Evolutionary conservation across 2,113 vertebrate genomes (phyloP).

Genomic region (Accipiter virgatus): DNA sequence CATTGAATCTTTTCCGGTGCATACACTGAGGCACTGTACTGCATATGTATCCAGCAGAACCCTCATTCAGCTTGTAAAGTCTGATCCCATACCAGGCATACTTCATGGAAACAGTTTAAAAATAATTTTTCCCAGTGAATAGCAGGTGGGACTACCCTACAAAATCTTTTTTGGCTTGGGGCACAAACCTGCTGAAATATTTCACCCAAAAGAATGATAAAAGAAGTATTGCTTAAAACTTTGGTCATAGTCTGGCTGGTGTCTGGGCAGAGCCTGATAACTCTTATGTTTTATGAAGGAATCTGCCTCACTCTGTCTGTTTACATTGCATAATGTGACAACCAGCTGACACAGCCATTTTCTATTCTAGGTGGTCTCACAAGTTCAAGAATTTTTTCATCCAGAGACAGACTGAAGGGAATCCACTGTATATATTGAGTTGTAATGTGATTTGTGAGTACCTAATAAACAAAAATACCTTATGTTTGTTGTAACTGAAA

Average conservation of each 20-base stretch:
- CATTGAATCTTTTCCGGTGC: conserved; percentile 45
- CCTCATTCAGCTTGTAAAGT: conserved; percentile 65
- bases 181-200: conserved; percentile 29
- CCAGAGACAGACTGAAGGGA: not conserved
- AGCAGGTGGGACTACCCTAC: conserved; percentile 44
- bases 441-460: not conserved
- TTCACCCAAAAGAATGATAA: conserved; percentile 23
- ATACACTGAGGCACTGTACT: conserved; percentile 61
- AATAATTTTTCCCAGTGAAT: conserved; percentile 59
- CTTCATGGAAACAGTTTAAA: conserved; percentile 66
- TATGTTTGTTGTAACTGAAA: not conserved
- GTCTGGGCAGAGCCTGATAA: conserved; percentile 11
- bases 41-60: conserved; percentile 36
- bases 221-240: conserved; percentile 11
- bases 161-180: conserved; percentile 34
- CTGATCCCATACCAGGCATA: conserved; percentile 58
- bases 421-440: not conserved
- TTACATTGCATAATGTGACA: not conserved
- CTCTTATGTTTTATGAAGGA: not conserved
- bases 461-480: not conserved
- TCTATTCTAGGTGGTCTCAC: conserved; percentile 33
- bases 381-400: not conserved
- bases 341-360: not conserved
- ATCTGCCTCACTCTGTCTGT: not conserved
- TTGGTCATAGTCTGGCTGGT: conserved; percentile 4